Evolutionary conservation across 2,888 invertebrate genomes (phyloP).

Genomic region (Aleiodes alternator): DNA sequence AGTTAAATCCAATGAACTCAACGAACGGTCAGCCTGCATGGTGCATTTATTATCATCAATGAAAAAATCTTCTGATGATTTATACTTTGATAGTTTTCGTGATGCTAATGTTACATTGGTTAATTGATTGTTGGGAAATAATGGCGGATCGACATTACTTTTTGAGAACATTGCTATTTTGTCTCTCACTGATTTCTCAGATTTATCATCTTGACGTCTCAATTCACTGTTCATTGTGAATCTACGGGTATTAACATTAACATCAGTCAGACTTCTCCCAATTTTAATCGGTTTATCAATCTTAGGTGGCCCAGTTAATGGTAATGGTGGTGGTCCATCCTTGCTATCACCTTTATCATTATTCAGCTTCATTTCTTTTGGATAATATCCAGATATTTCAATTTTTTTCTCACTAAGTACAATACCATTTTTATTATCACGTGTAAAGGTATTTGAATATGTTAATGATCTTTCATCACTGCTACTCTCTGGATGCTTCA

Average conservation of each 20-base stretch:
- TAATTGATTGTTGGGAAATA: conserved; percentile 60
- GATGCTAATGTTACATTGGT: conserved; percentile 72
- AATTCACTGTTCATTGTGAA: conserved; percentile 71
- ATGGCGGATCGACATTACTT: conserved; percentile 64
- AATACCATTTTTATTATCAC: conserved; percentile 35
- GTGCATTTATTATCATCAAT: conserved; percentile 62
- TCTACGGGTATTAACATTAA: conserved; percentile 55
- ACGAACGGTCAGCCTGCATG: conserved; percentile 64
- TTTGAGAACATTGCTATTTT: conserved; percentile 89
- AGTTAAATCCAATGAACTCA: conserved; percentile 68
- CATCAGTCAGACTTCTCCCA: conserved; percentile 38
- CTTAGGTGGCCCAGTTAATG: conserved; percentile 71
- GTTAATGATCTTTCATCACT: conserved; percentile 28
- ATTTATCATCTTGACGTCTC: conserved; percentile 86
- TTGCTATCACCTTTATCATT: conserved; percentile 31
- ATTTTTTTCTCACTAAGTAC: conserved; percentile 68
- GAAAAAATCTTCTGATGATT: conserved; percentile 74
- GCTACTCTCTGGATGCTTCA: conserved; percentile 39
- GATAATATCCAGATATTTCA: conserved; percentile 64
- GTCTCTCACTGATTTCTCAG: conserved; percentile 88
- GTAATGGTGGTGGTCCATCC: conserved; percentile 70
- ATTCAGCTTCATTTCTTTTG: conserved; percentile 49
- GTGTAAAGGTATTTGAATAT: conserved; percentile 40
- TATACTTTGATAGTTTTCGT: conserved; percentile 74
- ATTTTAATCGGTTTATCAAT: conserved; percentile 50